Evolutionary conservation across 2,888 invertebrate species (phyloP).

Genomic region (Halictus quadricinctus): DNA sequence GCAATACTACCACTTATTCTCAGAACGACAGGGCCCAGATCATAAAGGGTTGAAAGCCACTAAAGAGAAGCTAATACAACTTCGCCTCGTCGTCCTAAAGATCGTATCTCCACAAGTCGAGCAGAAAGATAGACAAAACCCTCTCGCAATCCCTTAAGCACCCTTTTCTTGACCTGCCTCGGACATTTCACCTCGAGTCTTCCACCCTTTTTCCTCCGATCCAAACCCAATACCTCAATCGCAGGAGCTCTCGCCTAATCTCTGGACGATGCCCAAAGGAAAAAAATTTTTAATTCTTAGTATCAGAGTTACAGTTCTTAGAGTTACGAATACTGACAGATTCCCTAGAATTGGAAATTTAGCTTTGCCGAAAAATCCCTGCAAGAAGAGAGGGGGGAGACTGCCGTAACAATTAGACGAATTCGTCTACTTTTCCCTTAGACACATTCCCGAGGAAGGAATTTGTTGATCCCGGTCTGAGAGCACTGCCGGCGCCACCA

Average conservation of each 20-base stretch:
- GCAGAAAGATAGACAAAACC: background rate
- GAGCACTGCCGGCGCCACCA: background rate
- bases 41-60: slow-evolving; percentile 19
- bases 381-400: too few relatives aligned
- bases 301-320: too few relatives aligned
- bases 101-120: background rate
- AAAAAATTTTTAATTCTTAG: too few relatives aligned
- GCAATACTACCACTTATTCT: background rate
- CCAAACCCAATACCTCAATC: background rate
- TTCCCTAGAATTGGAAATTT: too few relatives aligned
- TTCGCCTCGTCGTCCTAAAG: background rate
- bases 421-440: background rate
- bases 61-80: slow-evolving; percentile 7
- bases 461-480: background rate
- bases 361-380: too few relatives aligned
- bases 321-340: too few relatives aligned
- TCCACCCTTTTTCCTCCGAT: background rate
- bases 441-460: background rate
- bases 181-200: background rate
- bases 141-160: background rate
- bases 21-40: background rate
- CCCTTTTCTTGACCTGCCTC: background rate
- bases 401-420: background rate
- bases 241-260: background rate
- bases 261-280: background rate